phyloP scores from a whole-genome alignment of 2,797 vertebrate genomes.

The Lacerta bilineata region DNA sequence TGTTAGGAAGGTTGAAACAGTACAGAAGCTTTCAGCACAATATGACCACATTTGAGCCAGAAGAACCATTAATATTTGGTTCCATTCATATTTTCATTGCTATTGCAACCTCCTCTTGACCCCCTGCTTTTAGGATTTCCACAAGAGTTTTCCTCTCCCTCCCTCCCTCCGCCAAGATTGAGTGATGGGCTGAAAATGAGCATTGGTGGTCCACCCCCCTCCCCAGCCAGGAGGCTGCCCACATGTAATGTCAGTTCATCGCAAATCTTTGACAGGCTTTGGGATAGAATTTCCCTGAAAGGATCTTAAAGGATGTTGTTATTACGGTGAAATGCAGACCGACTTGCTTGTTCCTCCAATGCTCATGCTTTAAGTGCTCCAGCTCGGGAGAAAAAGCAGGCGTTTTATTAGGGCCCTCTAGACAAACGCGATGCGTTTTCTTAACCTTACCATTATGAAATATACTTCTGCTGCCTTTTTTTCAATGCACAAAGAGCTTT shows the following conservation, averaged over 20 bases:
- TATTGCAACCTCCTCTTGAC: background rate
- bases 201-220: background rate
- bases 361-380: background rate
- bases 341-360: background rate
- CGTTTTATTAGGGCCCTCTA: background rate
- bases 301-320: background rate
- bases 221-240: background rate
- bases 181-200: background rate
- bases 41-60: slow-evolving; percentile 4
- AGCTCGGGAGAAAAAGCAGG: slow-evolving; percentile 3
- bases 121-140: slow-evolving; percentile 8
- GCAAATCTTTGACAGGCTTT: background rate
- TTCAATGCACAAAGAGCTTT: slow-evolving; percentile 7
- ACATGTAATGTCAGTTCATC: background rate
- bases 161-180: background rate
- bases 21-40: slow-evolving; percentile 8
- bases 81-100: slow-evolving; percentile 19
- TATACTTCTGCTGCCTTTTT: slow-evolving; percentile 24
- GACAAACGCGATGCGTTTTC: background rate
- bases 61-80: slow-evolving; percentile 35
- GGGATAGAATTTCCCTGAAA: background rate
- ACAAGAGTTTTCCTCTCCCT: background rate
- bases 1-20: slow-evolving; percentile 1
- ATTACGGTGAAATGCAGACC: background rate
- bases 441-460: slow-evolving; percentile 17